Evolutionary conservation across 2,888 invertebrate species (phyloP), one percentile per base, ranked within the genome.

Genomic region (Cerastis leucographa): DNA sequence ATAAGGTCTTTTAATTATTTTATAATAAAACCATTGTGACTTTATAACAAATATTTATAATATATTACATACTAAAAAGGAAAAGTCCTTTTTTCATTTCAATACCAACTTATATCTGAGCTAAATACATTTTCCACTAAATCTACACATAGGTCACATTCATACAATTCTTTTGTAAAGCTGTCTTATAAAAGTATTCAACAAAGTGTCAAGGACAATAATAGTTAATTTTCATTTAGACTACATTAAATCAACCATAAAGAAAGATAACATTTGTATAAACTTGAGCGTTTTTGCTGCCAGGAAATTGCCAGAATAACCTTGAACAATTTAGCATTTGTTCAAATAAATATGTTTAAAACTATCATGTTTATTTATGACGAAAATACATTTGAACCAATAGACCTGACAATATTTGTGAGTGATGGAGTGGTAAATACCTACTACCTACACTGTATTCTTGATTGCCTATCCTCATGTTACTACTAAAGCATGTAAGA

Each of bases 141-240:
- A 81, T 40, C 59, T 81, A 78, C 59, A 78, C 35, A 42, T 56
- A 81, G 51, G 42, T 44, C 59, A 59, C 42, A 59, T 51, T 35
- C 1, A 25, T 56, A 49, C 14, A 49, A 64, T 81, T 59, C 1
- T 29, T 59, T 62, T 62, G 22, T 19, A 64, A 71, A 46, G 25
- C n/a, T 71, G 51, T 40, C 29, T 44, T 29, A 75, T 42, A 51
- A 14, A 22, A 51, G 29, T 49, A 59, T 66, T 46, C 12, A 40
- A 67, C 22, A 44, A 40, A 29, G 49, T 74, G 8, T n/a, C 14
- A 42, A 19, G 25, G 14, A 29, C 3, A 61, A 44, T 25, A 44
- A 46, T 65, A 25, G n/a, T 54, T 3, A 19, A 42, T 42, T 59
- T 35, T 22, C 0, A 56, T 59, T 12, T 40, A 35, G 1, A 14